These are phyloP conservation scores for Sparidentex hasta DNA, from an alignment of 2,797 vertebrate species.

Conservation along the genomic window DNA sequence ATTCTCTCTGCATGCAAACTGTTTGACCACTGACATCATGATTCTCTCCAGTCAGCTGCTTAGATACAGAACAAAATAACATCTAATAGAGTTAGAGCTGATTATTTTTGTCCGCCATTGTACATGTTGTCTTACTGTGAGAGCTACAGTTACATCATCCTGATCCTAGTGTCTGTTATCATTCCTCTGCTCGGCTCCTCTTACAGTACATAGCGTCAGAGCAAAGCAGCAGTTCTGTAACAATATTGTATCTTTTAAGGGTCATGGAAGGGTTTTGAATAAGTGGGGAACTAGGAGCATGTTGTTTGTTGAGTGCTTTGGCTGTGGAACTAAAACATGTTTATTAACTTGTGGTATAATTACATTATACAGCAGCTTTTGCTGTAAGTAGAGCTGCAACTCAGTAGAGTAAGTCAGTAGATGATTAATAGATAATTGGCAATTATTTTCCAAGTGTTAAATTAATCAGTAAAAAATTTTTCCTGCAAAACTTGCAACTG, in stretches of 20 bases:
- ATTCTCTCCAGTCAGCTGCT: conserved; percentile 14
- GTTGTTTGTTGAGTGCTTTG: no score
- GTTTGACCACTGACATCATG: conserved; percentile 45
- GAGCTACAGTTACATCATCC: conserved; percentile 32
- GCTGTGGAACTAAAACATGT: no score
- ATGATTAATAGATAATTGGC: no score
- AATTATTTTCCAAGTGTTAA: no score
- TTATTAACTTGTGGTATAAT: no score
- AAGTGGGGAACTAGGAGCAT: no score
- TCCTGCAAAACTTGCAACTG: no score
- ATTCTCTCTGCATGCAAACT: conserved; percentile 47
- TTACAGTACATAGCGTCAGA: conserved; percentile 12
- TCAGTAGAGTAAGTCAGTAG: no score
- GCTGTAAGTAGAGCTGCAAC: no score
- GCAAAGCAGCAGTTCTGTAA: background rate
- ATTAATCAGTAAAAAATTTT: no score
- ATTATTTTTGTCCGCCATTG: conserved; percentile 34
- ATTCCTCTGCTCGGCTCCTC: conserved; percentile 29
- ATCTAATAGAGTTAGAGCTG: conserved; percentile 21
- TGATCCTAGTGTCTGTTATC: conserved; percentile 20
- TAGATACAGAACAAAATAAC: conserved; percentile 20
- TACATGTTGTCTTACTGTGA: conserved; percentile 28
- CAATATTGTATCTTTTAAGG: background rate
- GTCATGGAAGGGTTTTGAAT: background rate
- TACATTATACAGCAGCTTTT: no score